Evolutionary conservation across 2,797 vertebrate genomes (phyloP), one percentile per base, ranked within the genome.

Genomic region (Schizopygopsis malacanthus): DNA sequence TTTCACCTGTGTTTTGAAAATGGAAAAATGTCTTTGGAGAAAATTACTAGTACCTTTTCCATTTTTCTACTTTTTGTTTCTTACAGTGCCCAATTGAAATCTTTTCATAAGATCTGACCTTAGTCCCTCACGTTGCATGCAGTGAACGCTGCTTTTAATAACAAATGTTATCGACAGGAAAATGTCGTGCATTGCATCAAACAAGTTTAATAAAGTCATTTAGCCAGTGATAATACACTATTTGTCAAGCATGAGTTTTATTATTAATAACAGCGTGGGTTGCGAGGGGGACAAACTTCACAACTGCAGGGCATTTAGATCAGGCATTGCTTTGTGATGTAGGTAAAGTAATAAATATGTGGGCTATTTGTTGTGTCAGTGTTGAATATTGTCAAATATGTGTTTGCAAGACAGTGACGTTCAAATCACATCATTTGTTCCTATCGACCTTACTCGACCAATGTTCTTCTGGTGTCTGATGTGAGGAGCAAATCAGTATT

Each of bases 401-500:
- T 20, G 39, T 18, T 81, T 54, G 43, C 47, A 37, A 52, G 65
- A 81, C 25, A 5, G 47, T 70, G 65, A 81, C 7, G 12, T 28
- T 69, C 45, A 39, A 50, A n/a, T 54, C 47, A n/a, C 28, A 22
- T 41, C 16, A 28, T 45, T 41, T 50, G 61, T 80, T 61, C n/a
- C 25, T 10, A 61, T 54, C 71, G 12, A 22, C 12, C 11, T 47
- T 33, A 80, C 52, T 11, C 33, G 45, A 45, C n/a, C n/a, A 20
- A 20, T 54, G 28, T 45, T 39, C 43, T 79, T 61, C 45, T 37
- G 16, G 28, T 82, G 50, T 82, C 50, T 59, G 37, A 41, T 70
- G 43, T 82, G n/a, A 72, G 22, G 54, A 61, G 33, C 13, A 73
- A 83, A 83, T 63, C n/a, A 4, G 72, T 45, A 67, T 67, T 39